phyloP scores from a whole-genome alignment of 2,888 invertebrate genomes.

The Eristalis intricaria region DNA sequence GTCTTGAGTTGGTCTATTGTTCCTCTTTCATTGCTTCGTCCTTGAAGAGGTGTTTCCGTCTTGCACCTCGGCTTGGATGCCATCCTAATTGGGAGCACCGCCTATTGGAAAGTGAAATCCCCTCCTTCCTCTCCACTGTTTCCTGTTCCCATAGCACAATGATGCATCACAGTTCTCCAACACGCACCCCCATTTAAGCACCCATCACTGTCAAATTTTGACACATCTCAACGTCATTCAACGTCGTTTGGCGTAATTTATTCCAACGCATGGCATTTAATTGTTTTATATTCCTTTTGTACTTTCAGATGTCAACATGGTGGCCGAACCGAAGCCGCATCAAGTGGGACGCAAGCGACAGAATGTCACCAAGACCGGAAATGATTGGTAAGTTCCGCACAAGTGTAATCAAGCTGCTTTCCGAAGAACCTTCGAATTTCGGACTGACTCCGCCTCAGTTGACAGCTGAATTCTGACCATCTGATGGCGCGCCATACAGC shows the following conservation, averaged over 20 bases:
- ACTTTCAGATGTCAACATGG: constrained; percentile 86
- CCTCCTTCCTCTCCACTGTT: too few relatives aligned
- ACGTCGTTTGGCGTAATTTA: neutral
- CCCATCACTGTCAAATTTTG: neutral
- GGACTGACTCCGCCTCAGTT: neutral
- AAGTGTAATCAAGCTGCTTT: too few relatives aligned
- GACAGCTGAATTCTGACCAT: neutral
- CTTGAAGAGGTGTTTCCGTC: too few relatives aligned
- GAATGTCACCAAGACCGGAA: constrained; percentile 84
- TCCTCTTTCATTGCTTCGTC: too few relatives aligned
- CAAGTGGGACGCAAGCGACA: constrained; percentile 85
- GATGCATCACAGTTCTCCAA: too few relatives aligned
- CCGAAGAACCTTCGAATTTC: too few relatives aligned
- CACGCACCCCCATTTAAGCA: neutral
- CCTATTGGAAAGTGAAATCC: too few relatives aligned
- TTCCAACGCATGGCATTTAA: neutral
- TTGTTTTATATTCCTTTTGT: constrained; percentile 40
- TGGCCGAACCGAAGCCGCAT: constrained; percentile 86
- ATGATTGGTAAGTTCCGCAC: constrained; percentile 83
- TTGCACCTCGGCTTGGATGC: too few relatives aligned
- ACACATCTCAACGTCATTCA: neutral
- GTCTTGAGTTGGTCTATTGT: too few relatives aligned
- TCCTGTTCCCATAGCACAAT: neutral
- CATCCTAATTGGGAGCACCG: too few relatives aligned
- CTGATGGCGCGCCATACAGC: neutral